These are phyloP conservation scores for Microcebus ravelobensis DNA, from an alignment of 2,113 vertebrate species.

Conservation along the genomic window DNA sequence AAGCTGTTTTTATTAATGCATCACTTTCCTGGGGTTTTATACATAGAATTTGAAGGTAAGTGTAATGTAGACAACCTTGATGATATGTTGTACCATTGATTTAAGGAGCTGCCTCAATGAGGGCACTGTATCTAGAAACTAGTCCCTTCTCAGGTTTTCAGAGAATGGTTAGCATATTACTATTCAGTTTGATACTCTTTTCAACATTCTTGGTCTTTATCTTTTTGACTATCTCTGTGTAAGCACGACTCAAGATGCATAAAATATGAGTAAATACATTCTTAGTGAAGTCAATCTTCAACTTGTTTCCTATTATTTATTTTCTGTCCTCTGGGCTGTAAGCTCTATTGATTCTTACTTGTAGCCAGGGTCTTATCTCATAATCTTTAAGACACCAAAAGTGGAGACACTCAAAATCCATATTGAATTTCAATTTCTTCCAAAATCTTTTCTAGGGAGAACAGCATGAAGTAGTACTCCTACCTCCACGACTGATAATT, in stretches of 20 bases:
- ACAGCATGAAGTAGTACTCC: not conserved
- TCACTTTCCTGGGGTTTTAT: not conserved
- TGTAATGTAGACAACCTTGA: not conserved
- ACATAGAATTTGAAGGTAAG: not conserved
- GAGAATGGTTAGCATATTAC: not conserved
- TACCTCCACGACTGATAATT: constrained; percentile 4
- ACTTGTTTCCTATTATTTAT: constrained; percentile 54
- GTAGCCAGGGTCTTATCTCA: constrained; percentile 62
- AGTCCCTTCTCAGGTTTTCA: not conserved
- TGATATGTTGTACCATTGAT: not conserved
- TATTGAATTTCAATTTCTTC: constrained; percentile 63
- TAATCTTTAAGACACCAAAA: constrained; percentile 68
- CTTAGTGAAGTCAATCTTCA: not conserved
- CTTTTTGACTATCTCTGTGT: constrained; percentile 10
- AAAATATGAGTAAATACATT: constrained; percentile 15
- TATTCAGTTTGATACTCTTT: not conserved
- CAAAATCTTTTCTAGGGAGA: constrained; percentile 23
- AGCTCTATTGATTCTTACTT: constrained; percentile 38
- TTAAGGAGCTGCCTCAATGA: not conserved
- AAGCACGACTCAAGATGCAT: constrained; percentile 1
- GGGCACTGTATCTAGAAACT: not conserved
- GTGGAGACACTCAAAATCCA: constrained; percentile 55
- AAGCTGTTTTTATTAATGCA: not conserved
- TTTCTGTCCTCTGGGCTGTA: constrained; percentile 29
- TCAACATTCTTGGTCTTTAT: not conserved